A percentile compares a stretch with the other conserved stretches of the same genome.
Conservation (phyloP, 2,797 vertebrate genomes). For the Semaprochilodus insignis region DNA sequence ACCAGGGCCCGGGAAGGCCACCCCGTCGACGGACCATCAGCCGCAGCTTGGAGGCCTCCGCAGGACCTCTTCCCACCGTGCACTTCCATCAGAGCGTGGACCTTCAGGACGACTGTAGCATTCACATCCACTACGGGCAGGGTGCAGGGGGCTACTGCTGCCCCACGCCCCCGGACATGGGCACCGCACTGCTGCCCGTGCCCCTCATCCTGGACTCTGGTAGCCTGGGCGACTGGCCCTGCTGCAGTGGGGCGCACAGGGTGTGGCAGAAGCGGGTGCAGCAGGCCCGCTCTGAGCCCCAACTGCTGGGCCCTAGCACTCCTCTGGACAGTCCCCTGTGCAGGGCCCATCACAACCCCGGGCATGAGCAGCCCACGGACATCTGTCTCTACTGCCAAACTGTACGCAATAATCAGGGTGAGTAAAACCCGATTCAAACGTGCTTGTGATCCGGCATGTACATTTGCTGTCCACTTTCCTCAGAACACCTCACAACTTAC, state of each 20-base stretch:
- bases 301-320: slow-evolving; percentile 75
- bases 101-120: slow-evolving; percentile 77
- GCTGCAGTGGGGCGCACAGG: slow-evolving; percentile 74
- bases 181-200: slow-evolving; percentile 81
- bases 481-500: too few relatives aligned
- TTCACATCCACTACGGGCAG: slow-evolving; percentile 79
- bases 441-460: background rate
- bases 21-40: slow-evolving; percentile 71
- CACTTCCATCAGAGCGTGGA: slow-evolving; percentile 83
- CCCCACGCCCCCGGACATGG: slow-evolving; percentile 74
- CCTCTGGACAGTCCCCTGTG: slow-evolving; percentile 71
- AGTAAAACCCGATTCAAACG: slow-evolving; percentile 64
- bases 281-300: slow-evolving; percentile 78
- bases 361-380: slow-evolving; percentile 70
- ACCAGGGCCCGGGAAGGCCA: slow-evolving; percentile 73
- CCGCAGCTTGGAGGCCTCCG: slow-evolving; percentile 73
- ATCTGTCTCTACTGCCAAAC: slow-evolving; percentile 85
- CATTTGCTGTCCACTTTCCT: background rate
- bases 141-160: slow-evolving; percentile 78
- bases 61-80: slow-evolving; percentile 65
- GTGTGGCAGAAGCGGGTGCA: slow-evolving; percentile 87
- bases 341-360: slow-evolving; percentile 70
- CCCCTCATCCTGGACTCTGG: slow-evolving; percentile 83
- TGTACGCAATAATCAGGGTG: slow-evolving; percentile 87
- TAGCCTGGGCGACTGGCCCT: slow-evolving; percentile 77